Evolutionary conservation across 2,113 vertebrate genomes (phyloP).

Genomic region (Amphiprion percula): DNA sequence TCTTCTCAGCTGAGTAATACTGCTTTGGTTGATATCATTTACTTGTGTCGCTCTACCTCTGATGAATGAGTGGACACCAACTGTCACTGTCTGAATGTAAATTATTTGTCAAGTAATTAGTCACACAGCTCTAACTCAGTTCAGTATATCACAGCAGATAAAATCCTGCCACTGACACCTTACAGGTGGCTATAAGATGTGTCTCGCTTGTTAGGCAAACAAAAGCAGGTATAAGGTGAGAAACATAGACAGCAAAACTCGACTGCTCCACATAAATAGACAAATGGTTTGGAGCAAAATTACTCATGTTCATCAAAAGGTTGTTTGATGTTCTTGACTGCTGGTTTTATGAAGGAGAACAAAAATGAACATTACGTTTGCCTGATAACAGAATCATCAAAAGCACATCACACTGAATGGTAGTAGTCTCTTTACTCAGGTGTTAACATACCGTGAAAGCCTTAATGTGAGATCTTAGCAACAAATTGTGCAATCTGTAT

Average conservation of each 20-base stretch:
- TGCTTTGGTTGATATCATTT: constrained; percentile 37
- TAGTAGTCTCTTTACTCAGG: background rate
- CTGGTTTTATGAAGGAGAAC: background rate
- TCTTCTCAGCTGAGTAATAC: constrained; percentile 35
- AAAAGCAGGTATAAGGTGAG: background rate
- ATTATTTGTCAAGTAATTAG: constrained; percentile 47
- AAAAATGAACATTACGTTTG: background rate
- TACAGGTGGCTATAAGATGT: constrained; percentile 3
- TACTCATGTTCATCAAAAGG: background rate
- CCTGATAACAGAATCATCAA: background rate
- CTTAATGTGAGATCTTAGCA: background rate
- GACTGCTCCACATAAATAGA: background rate
- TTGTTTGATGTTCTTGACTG: constrained; percentile 8
- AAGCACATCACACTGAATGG: background rate
- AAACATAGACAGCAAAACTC: background rate
- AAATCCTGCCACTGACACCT: background rate
- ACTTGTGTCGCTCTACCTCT: constrained; percentile 33
- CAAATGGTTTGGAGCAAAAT: background rate
- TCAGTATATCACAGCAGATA: constrained; percentile 7
- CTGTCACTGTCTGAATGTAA: constrained; percentile 39
- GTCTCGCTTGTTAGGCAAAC: constrained; percentile 18
- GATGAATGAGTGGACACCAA: constrained; percentile 51
- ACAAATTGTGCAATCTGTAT: background rate
- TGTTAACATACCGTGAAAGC: background rate
- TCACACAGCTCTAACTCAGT: constrained; percentile 5